Evolutionary conservation across 2,797 vertebrate genomes (phyloP).

Genomic region (Sebastes minor): DNA sequence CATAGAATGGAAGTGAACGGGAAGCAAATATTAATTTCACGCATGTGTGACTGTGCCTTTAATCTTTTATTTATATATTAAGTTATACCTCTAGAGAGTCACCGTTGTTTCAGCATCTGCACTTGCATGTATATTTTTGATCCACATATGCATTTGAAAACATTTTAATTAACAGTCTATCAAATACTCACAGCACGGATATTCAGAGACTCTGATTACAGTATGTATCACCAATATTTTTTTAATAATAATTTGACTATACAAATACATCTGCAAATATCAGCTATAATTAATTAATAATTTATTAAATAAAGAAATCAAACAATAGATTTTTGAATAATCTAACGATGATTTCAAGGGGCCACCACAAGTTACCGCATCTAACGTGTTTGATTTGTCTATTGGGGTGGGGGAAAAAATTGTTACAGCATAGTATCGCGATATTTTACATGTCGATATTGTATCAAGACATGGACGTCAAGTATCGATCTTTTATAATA

Average conservation of each 20-base stretch:
- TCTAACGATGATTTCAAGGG: not conserved
- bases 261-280: not conserved
- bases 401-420: too few species aligned
- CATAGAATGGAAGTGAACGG: not conserved
- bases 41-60: not conserved
- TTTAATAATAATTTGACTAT: not conserved
- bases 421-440: too few species aligned
- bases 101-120: not conserved
- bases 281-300: not conserved
- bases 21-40: not conserved
- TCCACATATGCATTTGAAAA: not conserved
- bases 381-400: not conserved
- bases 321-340: not conserved
- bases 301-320: not conserved
- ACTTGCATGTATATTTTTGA: not conserved
- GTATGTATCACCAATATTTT: not conserved
- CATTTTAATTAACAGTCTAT: not conserved
- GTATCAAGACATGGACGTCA: too few species aligned
- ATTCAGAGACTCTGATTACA: not conserved
- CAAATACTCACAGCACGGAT: not conserved
- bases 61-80: not conserved
- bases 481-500: too few species aligned
- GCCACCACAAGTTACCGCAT: not conserved
- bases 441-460: too few species aligned
- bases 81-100: not conserved